These are phyloP conservation scores for Mormyrus proboscirostris DNA, from an alignment of 2,797 vertebrate species.

Conservation along the genomic window DNA sequence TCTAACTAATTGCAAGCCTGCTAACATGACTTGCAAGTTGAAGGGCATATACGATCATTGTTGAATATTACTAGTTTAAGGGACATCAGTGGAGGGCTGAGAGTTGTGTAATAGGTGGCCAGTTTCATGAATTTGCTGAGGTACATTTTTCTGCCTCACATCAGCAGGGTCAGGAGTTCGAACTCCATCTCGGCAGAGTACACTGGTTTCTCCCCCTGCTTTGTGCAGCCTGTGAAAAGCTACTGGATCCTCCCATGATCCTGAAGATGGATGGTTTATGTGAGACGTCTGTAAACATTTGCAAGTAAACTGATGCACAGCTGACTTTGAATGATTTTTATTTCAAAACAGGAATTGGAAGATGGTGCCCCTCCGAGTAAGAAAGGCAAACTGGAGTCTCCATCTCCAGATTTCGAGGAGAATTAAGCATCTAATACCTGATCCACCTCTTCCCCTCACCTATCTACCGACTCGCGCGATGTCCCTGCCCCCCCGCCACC, in stretches of 20 bases:
- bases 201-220: not conserved
- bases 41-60: not conserved
- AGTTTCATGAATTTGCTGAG: not conserved
- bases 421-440: slow-evolving; percentile 66
- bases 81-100: not conserved
- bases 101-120: not conserved
- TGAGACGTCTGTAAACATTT: not conserved
- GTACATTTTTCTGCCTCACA: not conserved
- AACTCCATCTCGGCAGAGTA: not conserved
- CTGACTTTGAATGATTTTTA: not conserved
- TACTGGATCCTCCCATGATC: not conserved
- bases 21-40: not conserved
- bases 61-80: not conserved
- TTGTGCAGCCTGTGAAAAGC: not conserved
- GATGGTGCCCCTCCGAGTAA: slow-evolving; percentile 43
- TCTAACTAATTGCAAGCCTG: not conserved
- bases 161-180: not conserved
- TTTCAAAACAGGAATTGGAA: slow-evolving; percentile 74
- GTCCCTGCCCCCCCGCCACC: slow-evolving; percentile 17
- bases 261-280: not conserved
- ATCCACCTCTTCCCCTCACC: slow-evolving; percentile 47
- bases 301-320: not conserved
- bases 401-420: slow-evolving; percentile 82
- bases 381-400: slow-evolving; percentile 72
- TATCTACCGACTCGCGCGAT: slow-evolving; percentile 21